phyloP scores from a whole-genome alignment of 64 coral and sea anemone species.

The Montipora sp. region DNA sequence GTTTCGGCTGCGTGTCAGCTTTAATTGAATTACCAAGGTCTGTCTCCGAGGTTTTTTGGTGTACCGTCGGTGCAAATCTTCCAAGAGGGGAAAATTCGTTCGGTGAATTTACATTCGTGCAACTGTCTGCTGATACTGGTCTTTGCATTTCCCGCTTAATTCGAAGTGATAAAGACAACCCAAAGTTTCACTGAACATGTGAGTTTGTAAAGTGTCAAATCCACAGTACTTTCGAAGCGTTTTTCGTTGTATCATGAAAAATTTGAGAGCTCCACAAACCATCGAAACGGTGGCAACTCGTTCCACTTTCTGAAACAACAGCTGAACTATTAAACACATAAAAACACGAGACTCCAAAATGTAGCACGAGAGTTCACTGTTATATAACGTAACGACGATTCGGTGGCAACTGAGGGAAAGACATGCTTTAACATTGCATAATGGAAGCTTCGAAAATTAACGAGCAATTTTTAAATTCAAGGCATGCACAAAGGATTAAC shows the following conservation, averaged over 20 bases:
- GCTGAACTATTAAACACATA: background rate
- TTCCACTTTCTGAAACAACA: background rate
- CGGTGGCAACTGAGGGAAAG: too few relatives aligned
- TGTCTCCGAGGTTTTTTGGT: constrained; percentile 1
- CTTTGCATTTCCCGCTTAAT: background rate
- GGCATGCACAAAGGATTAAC: too few relatives aligned
- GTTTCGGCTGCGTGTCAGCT: constrained; percentile 1
- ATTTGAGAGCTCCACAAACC: background rate
- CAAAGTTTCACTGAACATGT: background rate
- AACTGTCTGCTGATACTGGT: background rate
- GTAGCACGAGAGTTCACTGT: background rate
- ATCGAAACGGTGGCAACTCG: background rate
- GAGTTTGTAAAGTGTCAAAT: background rate
- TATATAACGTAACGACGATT: background rate
- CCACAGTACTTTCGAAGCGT: background rate
- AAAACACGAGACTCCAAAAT: constrained; percentile 33
- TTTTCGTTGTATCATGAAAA: background rate
- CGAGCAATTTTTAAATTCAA: too few relatives aligned
- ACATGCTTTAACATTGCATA: too few relatives aligned
- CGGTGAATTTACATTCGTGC: background rate
- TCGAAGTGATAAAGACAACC: background rate
- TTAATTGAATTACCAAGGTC: background rate
- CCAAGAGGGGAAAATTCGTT: background rate
- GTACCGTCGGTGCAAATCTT: background rate
- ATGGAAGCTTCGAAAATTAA: too few relatives aligned